Conservation (phyloP, 2,888 invertebrate genomes). For the Latheticus oryzae region DNA sequence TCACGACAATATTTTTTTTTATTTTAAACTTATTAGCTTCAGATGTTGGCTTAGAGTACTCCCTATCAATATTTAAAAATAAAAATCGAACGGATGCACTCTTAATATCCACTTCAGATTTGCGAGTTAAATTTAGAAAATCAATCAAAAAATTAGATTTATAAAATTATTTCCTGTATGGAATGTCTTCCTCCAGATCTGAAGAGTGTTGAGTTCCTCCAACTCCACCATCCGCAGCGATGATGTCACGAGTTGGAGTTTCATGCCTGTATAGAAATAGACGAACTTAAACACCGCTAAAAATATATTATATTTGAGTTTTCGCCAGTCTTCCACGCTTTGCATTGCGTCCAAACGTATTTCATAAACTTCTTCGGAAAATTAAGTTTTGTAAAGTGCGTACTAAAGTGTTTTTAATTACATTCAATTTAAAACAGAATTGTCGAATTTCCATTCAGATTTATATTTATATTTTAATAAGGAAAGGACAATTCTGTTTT, state of each 20-base stretch:
- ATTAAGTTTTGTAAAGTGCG: constrained; percentile 30
- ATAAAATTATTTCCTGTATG: too few species aligned
- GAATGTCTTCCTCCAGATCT: too few species aligned
- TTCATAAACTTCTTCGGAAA: constrained; percentile 43
- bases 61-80: too few species aligned
- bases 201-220: background rate
- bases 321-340: constrained; percentile 64
- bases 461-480: constrained; percentile 5
- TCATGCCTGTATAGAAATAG: constrained; percentile 58
- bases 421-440: background rate
- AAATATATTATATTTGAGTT: constrained; percentile 58
- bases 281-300: constrained; percentile 60
- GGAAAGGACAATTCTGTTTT: constrained; percentile 1
- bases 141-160: too few species aligned
- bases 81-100: too few species aligned
- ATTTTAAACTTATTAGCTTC: too few species aligned
- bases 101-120: too few species aligned
- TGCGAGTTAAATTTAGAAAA: too few species aligned
- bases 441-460: background rate
- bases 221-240: constrained; percentile 6
- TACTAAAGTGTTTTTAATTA: constrained; percentile 24
- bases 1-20: too few species aligned
- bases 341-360: constrained; percentile 55
- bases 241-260: constrained; percentile 41
- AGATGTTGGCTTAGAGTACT: too few species aligned